phyloP scores from a whole-genome alignment of 2,888 invertebrate species.

The Pristionchus exspectatus region DNA sequence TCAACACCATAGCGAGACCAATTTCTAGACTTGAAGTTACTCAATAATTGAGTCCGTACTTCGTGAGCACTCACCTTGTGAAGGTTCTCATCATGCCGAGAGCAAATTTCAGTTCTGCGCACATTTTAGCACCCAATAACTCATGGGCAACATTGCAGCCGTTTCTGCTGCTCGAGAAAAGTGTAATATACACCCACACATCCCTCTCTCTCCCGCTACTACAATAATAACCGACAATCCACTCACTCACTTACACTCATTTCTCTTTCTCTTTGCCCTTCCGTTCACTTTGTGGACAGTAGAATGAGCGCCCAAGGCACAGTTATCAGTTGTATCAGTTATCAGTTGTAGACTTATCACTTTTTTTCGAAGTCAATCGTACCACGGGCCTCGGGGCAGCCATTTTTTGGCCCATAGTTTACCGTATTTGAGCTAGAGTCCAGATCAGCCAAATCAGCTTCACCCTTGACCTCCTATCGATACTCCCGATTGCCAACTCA shows the following conservation, averaged over 20 bases:
- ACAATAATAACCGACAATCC: background rate
- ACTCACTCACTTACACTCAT: conserved; percentile 13
- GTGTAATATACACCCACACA: conserved; percentile 14
- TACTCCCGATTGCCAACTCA: background rate
- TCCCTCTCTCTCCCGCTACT: background rate
- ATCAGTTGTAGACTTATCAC: background rate
- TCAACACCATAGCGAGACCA: too few species aligned
- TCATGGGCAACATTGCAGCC: background rate
- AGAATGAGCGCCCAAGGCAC: background rate
- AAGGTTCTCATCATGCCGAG: too few species aligned
- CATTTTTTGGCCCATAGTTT: too few species aligned
- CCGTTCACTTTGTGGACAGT: background rate
- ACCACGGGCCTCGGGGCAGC: too few species aligned
- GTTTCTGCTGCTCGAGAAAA: background rate
- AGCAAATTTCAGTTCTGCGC: too few species aligned
- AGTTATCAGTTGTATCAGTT: background rate
- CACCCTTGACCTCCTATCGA: too few species aligned
- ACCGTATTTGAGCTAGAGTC: too few species aligned
- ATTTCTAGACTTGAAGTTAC: too few species aligned
- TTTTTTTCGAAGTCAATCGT: too few species aligned
- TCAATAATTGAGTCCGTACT: too few species aligned
- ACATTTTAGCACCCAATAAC: background rate
- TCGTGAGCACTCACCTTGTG: too few species aligned
- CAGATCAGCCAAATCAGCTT: too few species aligned
- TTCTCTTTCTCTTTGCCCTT: background rate